These are phyloP conservation scores for Argyrosomus regius DNA, from an alignment of 2,797 vertebrate genomes.

Conservation along the genomic window DNA sequence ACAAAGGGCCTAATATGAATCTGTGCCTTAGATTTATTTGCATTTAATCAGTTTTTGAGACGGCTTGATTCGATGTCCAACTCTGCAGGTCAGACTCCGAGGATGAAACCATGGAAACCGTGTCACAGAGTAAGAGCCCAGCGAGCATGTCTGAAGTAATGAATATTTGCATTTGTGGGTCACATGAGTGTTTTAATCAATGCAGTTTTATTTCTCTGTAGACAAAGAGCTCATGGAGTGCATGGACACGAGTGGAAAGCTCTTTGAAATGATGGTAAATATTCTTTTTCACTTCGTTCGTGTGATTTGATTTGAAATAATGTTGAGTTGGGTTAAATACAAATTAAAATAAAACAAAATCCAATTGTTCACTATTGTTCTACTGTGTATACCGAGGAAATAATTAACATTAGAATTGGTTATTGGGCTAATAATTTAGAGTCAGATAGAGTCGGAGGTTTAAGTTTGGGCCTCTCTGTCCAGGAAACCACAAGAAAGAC, in stretches of 20 bases:
- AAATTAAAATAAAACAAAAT: not conserved
- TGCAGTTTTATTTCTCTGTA: not conserved
- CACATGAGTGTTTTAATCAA: not conserved
- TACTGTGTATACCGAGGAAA: not conserved
- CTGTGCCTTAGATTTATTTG: not conserved
- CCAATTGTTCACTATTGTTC: not conserved
- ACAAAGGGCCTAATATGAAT: not conserved
- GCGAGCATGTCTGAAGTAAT: fast-evolving
- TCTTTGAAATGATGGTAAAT: constrained; percentile 51
- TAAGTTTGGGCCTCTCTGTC: not conserved
- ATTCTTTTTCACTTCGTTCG: not conserved
- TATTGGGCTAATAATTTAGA: not conserved
- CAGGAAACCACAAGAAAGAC: constrained; percentile 51
- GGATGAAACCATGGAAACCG: not conserved
- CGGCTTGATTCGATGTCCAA: constrained; percentile 9
- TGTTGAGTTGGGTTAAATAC: not conserved
- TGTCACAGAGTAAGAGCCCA: constrained; percentile 38
- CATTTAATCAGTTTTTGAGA: not conserved
- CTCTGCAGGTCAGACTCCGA: constrained; percentile 35
- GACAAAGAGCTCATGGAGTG: not conserved
- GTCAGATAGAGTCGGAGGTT: not conserved
- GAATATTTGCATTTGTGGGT: not conserved
- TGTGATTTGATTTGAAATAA: not conserved
- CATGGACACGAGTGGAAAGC: not conserved
- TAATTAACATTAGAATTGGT: not conserved